Percentiles rank a stretch among this genome's conserved stretches.
Evolutionary conservation across 92 coral and sea anemone species (phyloP).

Genomic region (Epizoanthus rinbou): DNA sequence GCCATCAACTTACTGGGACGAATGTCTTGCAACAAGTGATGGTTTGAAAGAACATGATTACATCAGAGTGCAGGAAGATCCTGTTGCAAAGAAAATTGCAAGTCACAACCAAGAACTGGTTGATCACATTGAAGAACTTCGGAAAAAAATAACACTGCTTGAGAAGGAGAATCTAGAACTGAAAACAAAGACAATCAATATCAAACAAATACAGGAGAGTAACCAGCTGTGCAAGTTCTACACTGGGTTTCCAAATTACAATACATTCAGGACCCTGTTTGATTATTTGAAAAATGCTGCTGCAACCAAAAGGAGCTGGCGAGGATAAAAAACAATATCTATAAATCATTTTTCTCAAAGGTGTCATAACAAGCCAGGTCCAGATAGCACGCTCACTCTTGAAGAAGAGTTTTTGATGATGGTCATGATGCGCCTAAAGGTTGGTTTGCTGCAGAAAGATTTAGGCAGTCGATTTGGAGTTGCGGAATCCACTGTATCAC

Average conservation of each 20-base stretch:
- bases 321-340: conserved; percentile 42
- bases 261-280: conserved; percentile 44
- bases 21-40: conserved; percentile 11
- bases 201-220: conserved; percentile 43
- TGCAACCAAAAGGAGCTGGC: conserved; percentile 41
- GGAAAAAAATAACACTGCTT: conserved; percentile 34
- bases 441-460: conserved; percentile 46
- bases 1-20: neutral
- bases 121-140: conserved; percentile 36
- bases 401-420: conserved; percentile 53
- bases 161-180: conserved; percentile 14
- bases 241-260: conserved; percentile 62
- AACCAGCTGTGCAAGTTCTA: conserved; percentile 44
- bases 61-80: conserved; percentile 26
- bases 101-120: neutral
- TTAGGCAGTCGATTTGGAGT: conserved; percentile 46
- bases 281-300: conserved; percentile 47
- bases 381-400: conserved; percentile 40
- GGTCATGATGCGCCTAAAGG: conserved; percentile 47
- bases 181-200: conserved; percentile 1
- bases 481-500: conserved; percentile 42
- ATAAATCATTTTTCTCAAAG: conserved; percentile 43
- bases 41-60: conserved; percentile 47
- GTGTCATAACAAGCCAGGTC: conserved; percentile 55
- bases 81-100: conserved; percentile 10